Base-by-base conservation (phyloP, 2,113 vertebrate species). In the Tiliqua scincoides region DNA sequence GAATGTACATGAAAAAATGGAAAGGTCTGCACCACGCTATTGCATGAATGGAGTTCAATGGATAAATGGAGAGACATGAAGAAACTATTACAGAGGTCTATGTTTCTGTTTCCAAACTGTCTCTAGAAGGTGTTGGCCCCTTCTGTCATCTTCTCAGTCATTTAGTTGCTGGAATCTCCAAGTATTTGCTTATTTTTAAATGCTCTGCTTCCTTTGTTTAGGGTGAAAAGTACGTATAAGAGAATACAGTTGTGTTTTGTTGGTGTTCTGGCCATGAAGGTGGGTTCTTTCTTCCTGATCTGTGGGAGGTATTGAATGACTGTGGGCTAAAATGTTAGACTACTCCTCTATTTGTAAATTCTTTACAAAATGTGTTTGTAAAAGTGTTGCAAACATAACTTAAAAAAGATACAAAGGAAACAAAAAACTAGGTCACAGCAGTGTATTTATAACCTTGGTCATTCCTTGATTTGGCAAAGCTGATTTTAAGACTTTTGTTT, bases 401-500 rank as follows among this genome's bases (percentile, higher is more conserved):
- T 79, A 77, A 0, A 73, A n/a, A n/a, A n/a, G n/a, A n/a, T n/a
- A 48, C 43, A 48, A 48, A 48, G 43, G 43, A 48, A 62, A 73
- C 11, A 63, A 79, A 32, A 72, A 0, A 37, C 52, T 77, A 65
- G 3, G 7, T 71, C 54, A 21, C 32, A 0, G 30, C 25, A 63
- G 20, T 25, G 61, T 74, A 59, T 81, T 82, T 11, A 12, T 72
- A 81, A 84, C 0, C 54, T 81, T 57, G 14, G 21, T 21, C 1
- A 48, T 48, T 82, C 9, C 2, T 25, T 48, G 48, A 14, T 0
- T 4, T 83, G 54, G 80, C 79, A 43, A 74, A 81, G 0, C 9
- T 82, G 80, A 87, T 57, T 11, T 20, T 77, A 59, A 30, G 88
- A 84, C 80, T 94, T 89, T 72, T 85, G 93, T 93, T 92, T 86